A percentile compares a stretch with the other conserved stretches of the same genome.
phyloP scores from a whole-genome alignment of 2,797 vertebrate species.

The Botia kubotai region DNA sequence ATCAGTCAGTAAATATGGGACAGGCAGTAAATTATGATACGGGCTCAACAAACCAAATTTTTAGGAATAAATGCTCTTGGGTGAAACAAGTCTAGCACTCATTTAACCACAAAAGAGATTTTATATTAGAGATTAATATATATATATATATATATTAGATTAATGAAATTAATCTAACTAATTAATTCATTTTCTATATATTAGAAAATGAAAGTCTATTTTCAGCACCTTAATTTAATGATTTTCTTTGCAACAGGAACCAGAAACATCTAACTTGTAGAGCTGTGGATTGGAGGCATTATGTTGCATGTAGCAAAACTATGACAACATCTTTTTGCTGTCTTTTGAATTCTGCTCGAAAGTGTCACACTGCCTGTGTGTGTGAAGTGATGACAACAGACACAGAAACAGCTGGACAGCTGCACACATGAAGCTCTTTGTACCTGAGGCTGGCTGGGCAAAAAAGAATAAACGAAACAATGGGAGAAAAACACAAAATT shows the following conservation, averaged over 20 bases:
- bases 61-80: neutral
- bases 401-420: conserved; percentile 14
- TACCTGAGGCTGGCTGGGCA: conserved; percentile 22
- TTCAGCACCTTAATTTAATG: no score
- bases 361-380: conserved; percentile 1
- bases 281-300: conserved; percentile 1
- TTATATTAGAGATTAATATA: no score
- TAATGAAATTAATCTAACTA: no score
- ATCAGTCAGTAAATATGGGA: neutral
- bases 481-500: conserved; percentile 11
- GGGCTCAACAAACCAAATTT: neutral
- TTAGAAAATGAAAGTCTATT: no score
- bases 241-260: no score
- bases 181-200: no score
- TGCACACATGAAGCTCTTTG: conserved; percentile 7
- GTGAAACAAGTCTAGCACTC: no score
- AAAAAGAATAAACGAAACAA: conserved; percentile 5
- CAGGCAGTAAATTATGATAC: neutral
- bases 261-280: no score
- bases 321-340: neutral
- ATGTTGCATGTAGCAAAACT: neutral
- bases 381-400: neutral
- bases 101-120: no score
- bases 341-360: conserved; percentile 21
- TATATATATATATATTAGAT: no score